Base-by-base conservation (phyloP, 2,797 vertebrate species). In the Trachurus trachurus region DNA sequence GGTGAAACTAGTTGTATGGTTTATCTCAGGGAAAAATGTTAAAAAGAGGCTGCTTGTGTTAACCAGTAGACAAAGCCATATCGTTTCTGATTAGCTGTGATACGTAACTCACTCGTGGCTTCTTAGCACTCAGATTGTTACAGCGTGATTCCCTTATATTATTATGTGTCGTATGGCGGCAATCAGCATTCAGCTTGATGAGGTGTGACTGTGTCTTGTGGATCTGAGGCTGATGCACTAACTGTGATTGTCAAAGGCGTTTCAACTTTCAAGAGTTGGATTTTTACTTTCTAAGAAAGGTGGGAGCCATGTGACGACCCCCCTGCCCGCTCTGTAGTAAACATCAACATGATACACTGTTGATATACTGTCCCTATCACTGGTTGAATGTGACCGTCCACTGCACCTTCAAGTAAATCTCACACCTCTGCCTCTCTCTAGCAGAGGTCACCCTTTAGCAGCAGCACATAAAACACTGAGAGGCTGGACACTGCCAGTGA, bases 401-500 rank as follows among this genome's bases (percentile, higher is more conserved):
- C 56, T n/a, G 0, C 47, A 49, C 62, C 42, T 44, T 61, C 50
- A 21, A 62, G 68, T 82, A 71, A 72, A 82, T 86, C 78, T 77
- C 53, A 47, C 17, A 52, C 29, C 65, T 42, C 37, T 13, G 17
- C 15, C 34, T 17, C 31, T 54, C 21, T 42, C 45, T 29, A 66
- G 71, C 69, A 74, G 80, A 80, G 81, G 83, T 87, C 89, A 80
- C 37, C 73, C 71, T 79, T 76, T 31, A 42, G 59, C 72, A 67
- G 77, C 60, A 11, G 64, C 77, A 37, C 84, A 86, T 87, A 78
- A 88, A 87, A 76, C 76, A 86, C 74, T 40, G 42, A n/a, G 65
- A 57, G 64, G 73, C 54, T 26, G 66, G 62, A 54, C 11, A 54
- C 82, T 69, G 52, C 71, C 81, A 74, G 78, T 61, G 59, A 84